Conservation (phyloP, 1,140 invertebrate species). For the Sitobion miscanthi region DNA sequence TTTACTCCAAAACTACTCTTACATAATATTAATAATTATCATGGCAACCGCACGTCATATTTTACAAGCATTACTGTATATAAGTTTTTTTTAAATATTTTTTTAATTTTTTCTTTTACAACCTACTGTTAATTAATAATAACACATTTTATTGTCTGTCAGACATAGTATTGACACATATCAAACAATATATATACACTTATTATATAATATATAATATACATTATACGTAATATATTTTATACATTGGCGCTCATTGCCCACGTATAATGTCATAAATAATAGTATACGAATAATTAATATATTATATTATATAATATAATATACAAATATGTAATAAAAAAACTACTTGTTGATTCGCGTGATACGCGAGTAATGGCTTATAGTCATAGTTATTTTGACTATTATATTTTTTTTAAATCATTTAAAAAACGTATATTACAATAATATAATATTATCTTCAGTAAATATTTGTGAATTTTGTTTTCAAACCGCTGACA, state of each 20-base stretch:
- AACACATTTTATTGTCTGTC: conserved; percentile 55
- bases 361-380: conserved; percentile 19
- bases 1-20: conserved; percentile 46
- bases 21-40: conserved; percentile 48
- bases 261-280: conserved; percentile 40
- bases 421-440: conserved; percentile 28
- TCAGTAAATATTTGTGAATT: not conserved
- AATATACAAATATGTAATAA: conserved; percentile 50
- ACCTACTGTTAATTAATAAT: conserved; percentile 51
- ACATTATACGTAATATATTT: conserved; percentile 31
- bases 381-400: conserved; percentile 28
- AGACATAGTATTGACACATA: conserved; percentile 56
- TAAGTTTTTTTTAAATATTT: conserved; percentile 10
- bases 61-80: conserved; percentile 40
- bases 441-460: conserved; percentile 32
- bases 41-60: conserved; percentile 48
- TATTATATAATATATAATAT: conserved; percentile 23
- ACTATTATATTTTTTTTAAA: not conserved
- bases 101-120: conserved; percentile 49
- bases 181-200: conserved; percentile 52
- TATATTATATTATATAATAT: conserved; percentile 33
- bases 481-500: not conserved
- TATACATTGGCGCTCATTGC: not conserved
- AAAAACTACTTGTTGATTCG: conserved; percentile 51
- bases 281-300: conserved; percentile 38